These are phyloP conservation scores for Acanthosepion esculentum DNA, from an alignment of 2,888 invertebrate species.

Conservation along the genomic window DNA sequence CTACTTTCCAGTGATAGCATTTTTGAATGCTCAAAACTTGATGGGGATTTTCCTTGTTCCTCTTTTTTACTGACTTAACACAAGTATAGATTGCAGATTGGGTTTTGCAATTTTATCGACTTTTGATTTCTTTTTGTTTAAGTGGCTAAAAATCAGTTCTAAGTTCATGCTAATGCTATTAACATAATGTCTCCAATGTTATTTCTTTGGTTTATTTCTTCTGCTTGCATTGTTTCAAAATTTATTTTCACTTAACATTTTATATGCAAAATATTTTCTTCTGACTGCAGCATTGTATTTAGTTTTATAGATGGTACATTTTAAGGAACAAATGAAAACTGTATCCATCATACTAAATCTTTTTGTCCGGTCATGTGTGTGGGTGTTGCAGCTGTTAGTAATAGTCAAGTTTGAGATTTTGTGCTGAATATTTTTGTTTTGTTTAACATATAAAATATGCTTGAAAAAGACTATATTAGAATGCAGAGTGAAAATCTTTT, in stretches of 20 bases:
- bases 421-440: background rate
- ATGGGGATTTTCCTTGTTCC: slow-evolving; percentile 20
- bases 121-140: background rate
- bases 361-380: background rate
- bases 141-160: background rate
- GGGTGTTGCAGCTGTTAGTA: background rate
- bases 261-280: background rate
- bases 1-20: background rate
- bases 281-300: background rate
- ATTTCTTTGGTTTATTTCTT: background rate
- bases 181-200: background rate
- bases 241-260: background rate
- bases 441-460: background rate
- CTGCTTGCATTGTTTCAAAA: background rate
- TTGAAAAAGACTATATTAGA: background rate
- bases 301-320: background rate
- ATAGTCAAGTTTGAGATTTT: background rate
- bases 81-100: background rate
- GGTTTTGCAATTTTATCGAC: background rate
- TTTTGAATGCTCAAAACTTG: background rate
- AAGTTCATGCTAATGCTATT: background rate
- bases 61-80: background rate
- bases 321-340: background rate
- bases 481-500: background rate
- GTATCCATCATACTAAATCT: background rate